Evolutionary conservation across 2,113 vertebrate genomes (phyloP), one percentile per base, ranked within the genome.

Genomic region (Trinectes maculatus): DNA sequence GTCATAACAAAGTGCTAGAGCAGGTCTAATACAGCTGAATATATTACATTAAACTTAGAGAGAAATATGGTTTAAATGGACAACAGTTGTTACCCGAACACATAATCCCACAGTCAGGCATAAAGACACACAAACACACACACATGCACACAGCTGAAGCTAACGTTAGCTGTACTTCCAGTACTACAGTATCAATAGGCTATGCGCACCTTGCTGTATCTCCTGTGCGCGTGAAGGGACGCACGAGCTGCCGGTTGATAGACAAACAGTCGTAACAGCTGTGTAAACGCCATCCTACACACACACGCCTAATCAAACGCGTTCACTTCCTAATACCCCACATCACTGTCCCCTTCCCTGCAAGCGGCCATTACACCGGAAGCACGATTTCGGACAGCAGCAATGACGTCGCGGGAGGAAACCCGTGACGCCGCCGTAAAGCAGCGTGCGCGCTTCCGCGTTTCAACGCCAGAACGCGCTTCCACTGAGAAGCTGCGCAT

Each of bases 331-430:
- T 9, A 31, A 51, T 4, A 28, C 2, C 40, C n/a, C n/a, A 52
- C 70, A 78, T 26, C 16, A 60, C 47, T 69, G 61, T 49, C 72
- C 42, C 77, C 52, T 49, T 33, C 66, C 19, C 18, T 62, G 85
- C n/a, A 26, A 59, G 89, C 86, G 22, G 91, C 90, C 93, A 93
- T 93, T 74, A 85, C 67, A 73, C 88, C 89, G 90, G 90, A 91
- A 92, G 31, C 57, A 54, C 26, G 31, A 6, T 13, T 18, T 16
- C 8, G 46, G 15, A 36, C 6, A 36, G 21, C 31, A 11, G n/a
- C 26, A 26, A 22, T 31, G 37, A 66, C 77, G 79, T 65, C n/a
- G 18, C 5, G 39, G 34, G 22, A 24, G 51, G 19, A 53, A 33
- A n/a, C 7, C 15, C 13, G n/a, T 53, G 61, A 71, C 49, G 78